Conservation (phyloP, 2,888 invertebrate genomes). For the Erpobdella octoculata region DNA sequence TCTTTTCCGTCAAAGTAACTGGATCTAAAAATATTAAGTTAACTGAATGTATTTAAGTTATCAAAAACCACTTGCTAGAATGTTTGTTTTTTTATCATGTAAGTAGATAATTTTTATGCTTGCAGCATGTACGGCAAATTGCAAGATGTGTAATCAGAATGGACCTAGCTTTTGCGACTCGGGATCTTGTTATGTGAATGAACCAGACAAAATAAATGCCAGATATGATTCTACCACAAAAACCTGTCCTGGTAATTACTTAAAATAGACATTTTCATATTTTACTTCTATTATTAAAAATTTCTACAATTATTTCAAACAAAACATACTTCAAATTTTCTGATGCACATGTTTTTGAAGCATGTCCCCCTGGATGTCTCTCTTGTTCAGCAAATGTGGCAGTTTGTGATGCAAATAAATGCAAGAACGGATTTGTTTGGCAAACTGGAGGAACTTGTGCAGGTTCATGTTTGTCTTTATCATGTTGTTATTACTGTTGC, state of each 20-base stretch:
- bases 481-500: no score
- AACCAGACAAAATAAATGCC: background rate
- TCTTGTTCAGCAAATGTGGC: conserved; percentile 17
- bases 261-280: background rate
- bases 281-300: no score
- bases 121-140: conserved; percentile 29
- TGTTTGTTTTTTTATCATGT: no score
- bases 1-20: background rate
- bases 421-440: conserved; percentile 20
- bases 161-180: no score
- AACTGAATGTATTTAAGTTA: no score
- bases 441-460: conserved; percentile 15
- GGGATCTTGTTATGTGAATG: background rate
- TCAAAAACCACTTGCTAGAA: no score
- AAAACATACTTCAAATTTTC: no score
- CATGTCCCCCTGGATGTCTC: conserved; percentile 21
- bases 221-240: background rate
- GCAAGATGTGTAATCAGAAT: no score
- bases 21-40: no score
- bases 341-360: no score
- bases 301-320: no score
- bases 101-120: background rate
- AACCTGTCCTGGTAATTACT: conserved; percentile 6
- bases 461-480: no score
- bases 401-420: conserved; percentile 27